Conservation (phyloP, 2,888 invertebrate genomes). For the Sympetrum striolatum region DNA sequence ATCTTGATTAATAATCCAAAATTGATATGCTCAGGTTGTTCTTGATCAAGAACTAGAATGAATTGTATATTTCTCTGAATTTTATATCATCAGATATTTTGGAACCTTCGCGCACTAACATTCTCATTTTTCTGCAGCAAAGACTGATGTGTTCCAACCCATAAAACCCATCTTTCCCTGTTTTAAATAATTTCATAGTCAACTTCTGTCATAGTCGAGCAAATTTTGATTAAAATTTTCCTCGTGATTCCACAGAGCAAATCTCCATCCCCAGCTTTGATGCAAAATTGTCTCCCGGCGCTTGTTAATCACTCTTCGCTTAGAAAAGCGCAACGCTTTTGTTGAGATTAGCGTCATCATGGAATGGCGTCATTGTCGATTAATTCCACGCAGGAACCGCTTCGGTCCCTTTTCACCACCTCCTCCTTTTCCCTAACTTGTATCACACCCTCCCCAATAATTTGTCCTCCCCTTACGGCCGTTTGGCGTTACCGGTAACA, state of each 20-base stretch:
- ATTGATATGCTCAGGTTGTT: no score
- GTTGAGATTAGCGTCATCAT: not conserved
- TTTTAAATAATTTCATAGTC: not conserved
- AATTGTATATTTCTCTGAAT: no score
- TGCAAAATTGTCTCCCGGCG: not conserved
- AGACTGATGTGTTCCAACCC: no score
- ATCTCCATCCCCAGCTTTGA: no score
- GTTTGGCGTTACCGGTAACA: not conserved
- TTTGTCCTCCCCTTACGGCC: not conserved
- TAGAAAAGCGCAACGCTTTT: not conserved
- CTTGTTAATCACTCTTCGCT: not conserved
- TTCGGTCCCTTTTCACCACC: not conserved
- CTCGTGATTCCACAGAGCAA: no score
- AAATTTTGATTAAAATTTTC: not conserved
- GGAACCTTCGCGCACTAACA: no score
- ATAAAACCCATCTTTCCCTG: not conserved
- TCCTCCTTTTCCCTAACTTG: not conserved
- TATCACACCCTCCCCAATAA: not conserved
- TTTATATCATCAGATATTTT: no score
- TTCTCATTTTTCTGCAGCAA: no score
- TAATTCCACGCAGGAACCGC: not conserved
- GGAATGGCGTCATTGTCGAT: not conserved
- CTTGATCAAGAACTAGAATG: no score
- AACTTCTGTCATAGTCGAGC: not conserved
- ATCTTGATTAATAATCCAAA: no score